Evolutionary conservation across 2,113 vertebrate species (phyloP).

Genomic region (Ageneiosus marmoratus): DNA sequence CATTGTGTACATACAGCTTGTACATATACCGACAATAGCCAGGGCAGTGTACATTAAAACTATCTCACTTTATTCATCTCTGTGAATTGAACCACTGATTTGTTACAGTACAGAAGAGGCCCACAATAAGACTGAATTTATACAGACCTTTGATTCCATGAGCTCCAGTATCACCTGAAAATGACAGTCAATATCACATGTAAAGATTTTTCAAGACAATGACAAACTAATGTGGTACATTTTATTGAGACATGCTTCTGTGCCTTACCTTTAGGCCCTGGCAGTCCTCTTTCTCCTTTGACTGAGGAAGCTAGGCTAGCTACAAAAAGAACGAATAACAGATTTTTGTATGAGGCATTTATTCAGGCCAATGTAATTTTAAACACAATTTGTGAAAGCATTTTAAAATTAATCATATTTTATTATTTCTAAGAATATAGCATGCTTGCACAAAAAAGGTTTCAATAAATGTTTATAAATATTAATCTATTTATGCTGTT

Average conservation of each 20-base stretch:
- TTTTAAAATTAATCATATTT: not conserved
- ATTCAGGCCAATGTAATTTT: not conserved
- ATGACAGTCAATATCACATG: conserved; percentile 13
- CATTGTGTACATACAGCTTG: not conserved
- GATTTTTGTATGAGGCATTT: not conserved
- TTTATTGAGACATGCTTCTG: not conserved
- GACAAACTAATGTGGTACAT: not conserved
- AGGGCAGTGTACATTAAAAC: not conserved
- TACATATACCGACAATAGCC: not conserved
- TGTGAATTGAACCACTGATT: conserved; percentile 20
- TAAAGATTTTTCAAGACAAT: not conserved
- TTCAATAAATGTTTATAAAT: not conserved
- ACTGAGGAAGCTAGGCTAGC: conserved; percentile 69
- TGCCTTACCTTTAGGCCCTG: conserved; percentile 85
- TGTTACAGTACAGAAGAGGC: not conserved
- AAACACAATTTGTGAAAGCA: not conserved
- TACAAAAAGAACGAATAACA: conserved; percentile 44
- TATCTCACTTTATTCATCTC: not conserved
- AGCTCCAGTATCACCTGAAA: conserved; percentile 61
- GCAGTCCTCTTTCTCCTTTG: conserved; percentile 73
- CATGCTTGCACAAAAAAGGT: not conserved
- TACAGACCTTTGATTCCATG: conserved; percentile 62
- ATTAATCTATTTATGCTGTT: not conserved
- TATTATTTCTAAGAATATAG: not conserved
- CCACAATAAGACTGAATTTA: not conserved